Percentiles rank a stretch among this genome's conserved stretches.
Conservation (phyloP, 1,140 invertebrate genomes). For the Drosophila tristis region DNA sequence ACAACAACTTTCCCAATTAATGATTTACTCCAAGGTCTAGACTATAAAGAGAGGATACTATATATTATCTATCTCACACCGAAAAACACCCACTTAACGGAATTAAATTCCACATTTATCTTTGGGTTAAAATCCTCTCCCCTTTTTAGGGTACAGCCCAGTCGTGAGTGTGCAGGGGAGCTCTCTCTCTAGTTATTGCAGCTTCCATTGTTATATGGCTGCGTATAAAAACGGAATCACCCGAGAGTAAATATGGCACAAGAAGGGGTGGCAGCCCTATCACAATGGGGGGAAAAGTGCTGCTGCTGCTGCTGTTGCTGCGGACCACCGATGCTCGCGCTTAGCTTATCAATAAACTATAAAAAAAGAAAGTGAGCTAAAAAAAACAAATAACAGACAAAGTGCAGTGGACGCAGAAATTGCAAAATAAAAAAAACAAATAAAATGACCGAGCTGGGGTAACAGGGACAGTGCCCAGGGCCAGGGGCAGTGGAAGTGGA, state of each 20-base stretch:
- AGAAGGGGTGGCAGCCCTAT: slow-evolving; percentile 61
- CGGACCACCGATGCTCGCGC: slow-evolving; percentile 15
- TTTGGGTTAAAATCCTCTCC: background rate
- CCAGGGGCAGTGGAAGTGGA: slow-evolving; percentile 32
- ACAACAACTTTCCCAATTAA: background rate
- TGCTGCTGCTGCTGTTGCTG: slow-evolving; percentile 10
- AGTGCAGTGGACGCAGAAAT: slow-evolving; percentile 79
- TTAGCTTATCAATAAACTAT: slow-evolving; percentile 82
- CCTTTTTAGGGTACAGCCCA: slow-evolving; percentile 24
- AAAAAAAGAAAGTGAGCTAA: slow-evolving; percentile 49
- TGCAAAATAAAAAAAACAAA: slow-evolving; percentile 71
- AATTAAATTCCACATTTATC: background rate
- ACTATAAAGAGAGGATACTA: too few relatives aligned
- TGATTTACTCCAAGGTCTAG: background rate
- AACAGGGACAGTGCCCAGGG: slow-evolving; percentile 38
- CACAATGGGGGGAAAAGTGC: slow-evolving; percentile 13
- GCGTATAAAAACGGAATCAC: slow-evolving; percentile 59
- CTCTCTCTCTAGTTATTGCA: slow-evolving; percentile 11
- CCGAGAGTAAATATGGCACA: slow-evolving; percentile 47
- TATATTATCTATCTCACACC: too few relatives aligned
- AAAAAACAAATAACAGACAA: slow-evolving; percentile 62
- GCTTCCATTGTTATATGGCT: slow-evolving; percentile 43
- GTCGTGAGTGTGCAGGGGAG: background rate
- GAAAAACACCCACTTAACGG: background rate
- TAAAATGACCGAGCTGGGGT: slow-evolving; percentile 53